Base-by-base conservation (phyloP, 2,888 invertebrate genomes). In the Aphidius colemani region DNA sequence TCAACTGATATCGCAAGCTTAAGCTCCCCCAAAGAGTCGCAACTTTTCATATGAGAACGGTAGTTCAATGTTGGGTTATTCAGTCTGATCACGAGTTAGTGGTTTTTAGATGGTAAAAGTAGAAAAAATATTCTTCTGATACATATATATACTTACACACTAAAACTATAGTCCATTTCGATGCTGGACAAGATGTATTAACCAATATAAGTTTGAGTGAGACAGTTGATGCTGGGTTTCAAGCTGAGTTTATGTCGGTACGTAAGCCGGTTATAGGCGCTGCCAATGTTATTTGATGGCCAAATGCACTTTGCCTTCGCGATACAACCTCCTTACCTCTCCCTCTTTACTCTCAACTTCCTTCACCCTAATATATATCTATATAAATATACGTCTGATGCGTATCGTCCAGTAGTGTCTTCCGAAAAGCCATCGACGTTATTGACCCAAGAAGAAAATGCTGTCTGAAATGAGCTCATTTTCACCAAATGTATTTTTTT, bases 261-360 rank as follows among this genome's bases (percentile, higher is more conserved):
- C 79, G 75, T 82, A 81, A 82, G 82, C 81, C 77, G 81, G 81
- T 82, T 82, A 82, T 82, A 79, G 81, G 77, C 77, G 75, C 78
- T 79, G 78, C 81, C 81, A 76, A 82, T 81, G 80, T 80, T 82
- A 81, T 82, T 82, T 82, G 82, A 82, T 82, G 82, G 81, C 80
- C 79, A 81, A 82, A 82, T 82, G 82, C 82, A 82, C 82, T 82
- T 75, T 74, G 72, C 73, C 60, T 30, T 51, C 71, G 72, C 68
- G 71, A 76, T 71, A 73, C 73, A 73, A 71, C 75, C 72, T 72
- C 72, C 66, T 66, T 65, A 63, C 63, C 55, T 60, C 66, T 10
- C 64, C 63, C 70, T 71, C 69, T 60, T 59, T 59, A 60, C 63
- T 51, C 53, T 65, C 48, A 18, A 43, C 45, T 57, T 30, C 30